These are phyloP conservation scores for Pseudobourletiella spinata DNA, from an alignment of 1,140 invertebrate genomes.

Conservation along the genomic window DNA sequence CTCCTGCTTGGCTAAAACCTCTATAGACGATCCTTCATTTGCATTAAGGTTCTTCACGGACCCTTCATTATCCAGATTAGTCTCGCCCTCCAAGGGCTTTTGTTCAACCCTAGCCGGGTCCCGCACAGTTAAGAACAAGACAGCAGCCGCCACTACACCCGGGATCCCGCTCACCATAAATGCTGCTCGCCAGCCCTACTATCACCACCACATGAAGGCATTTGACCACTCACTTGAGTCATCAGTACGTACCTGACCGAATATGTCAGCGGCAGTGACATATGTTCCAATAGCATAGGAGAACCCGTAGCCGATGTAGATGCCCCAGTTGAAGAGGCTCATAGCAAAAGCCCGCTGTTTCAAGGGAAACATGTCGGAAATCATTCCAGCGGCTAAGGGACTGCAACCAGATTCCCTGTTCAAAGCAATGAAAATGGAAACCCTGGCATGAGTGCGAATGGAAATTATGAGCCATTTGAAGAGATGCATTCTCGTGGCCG, in stretches of 20 bases:
- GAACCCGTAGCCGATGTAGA: slow-evolving; percentile 87
- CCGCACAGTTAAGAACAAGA: slow-evolving; percentile 64
- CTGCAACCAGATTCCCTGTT: slow-evolving; percentile 77
- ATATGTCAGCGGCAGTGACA: slow-evolving; percentile 65
- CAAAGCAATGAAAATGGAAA: too few relatives aligned
- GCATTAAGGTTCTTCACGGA: too few relatives aligned
- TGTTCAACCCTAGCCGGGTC: slow-evolving; percentile 48
- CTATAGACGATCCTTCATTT: too few relatives aligned
- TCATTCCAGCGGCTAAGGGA: slow-evolving; percentile 73
- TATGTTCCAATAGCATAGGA: slow-evolving; percentile 86
- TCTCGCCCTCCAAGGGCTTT: not conserved
- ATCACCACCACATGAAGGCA: too few relatives aligned
- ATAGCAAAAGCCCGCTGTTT: slow-evolving; percentile 74
- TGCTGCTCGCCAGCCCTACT: slow-evolving; percentile 77
- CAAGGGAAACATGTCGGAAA: slow-evolving; percentile 70
- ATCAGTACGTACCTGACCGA: slow-evolving; percentile 60
- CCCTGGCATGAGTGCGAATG: too few relatives aligned
- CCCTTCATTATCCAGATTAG: slow-evolving; percentile 8
- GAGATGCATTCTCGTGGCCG: too few relatives aligned
- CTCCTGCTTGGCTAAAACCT: too few relatives aligned
- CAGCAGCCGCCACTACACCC: slow-evolving; percentile 59
- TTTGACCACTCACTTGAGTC: too few relatives aligned
- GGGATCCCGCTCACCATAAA: slow-evolving; percentile 76
- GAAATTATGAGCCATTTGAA: too few relatives aligned
- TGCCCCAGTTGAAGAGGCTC: slow-evolving; percentile 92